Evolutionary conservation across 1,140 invertebrate genomes (phyloP), one percentile per base, ranked within the genome.

Genomic region (Mycetomoellerius zeteki): DNA sequence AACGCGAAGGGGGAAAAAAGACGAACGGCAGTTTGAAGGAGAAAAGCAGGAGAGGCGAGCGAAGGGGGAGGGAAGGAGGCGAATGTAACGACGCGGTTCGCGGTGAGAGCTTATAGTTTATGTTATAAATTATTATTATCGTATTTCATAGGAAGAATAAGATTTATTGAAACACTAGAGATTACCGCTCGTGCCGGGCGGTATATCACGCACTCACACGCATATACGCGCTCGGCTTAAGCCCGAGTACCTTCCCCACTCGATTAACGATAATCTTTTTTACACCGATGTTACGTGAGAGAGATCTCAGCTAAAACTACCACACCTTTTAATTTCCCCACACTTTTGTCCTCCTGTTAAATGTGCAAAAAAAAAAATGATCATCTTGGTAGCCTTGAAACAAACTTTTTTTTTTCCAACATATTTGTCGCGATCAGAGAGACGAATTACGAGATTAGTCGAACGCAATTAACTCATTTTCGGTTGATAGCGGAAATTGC

Each of bases 81-180:
- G 56, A 82, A 69, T 50, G 88, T 60, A 73, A 80, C 86, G 80
- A 87, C 84, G 80, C 81, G 88, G 89, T 93, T 93, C 91, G 86
- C 89, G 91, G 87, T 89, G 91, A 92, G 90, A 92, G 90, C 93
- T 94, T 94, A 94, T 93, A 94, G 93, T 94, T 94, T 93, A 93
- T 90, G 92, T 93, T 94, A 93, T 95, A 94, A 95, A 95, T 94
- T 94, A 94, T 95, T 94, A 95, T 95, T 95, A 95, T 93, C 93
- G 93, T 95, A 94, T 95, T 94, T 95, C 94, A 94, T 92, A 91
- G 91, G 85, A 90, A 93, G 93, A 94, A 94, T 94, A 93, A 94
- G 94, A 95, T 94, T 95, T 94, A 95, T 94, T 94, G 92, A 94
- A 95, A 94, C 90, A 91, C 93, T 93, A 94, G 93, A 93, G 91